These are phyloP conservation scores for Macropus fuliginosus DNA, from an alignment of 2,797 vertebrate genomes.

Conservation along the genomic window DNA sequence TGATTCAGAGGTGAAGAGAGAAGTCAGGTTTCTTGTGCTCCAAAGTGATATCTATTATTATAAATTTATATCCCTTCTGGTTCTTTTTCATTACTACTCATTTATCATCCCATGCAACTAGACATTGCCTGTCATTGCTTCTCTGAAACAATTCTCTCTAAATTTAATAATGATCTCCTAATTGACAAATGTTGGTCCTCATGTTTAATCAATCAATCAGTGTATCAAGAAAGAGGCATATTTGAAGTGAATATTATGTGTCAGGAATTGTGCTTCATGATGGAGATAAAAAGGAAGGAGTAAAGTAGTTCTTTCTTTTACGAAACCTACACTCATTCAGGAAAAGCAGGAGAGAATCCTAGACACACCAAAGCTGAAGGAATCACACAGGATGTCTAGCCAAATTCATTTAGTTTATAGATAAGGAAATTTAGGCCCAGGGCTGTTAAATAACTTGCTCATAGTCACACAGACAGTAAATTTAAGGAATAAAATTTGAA, in stretches of 20 bases:
- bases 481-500: not conserved
- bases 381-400: not conserved
- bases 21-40: not conserved
- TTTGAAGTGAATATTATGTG: not conserved
- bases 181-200: not conserved
- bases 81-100: not conserved
- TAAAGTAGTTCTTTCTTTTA: not conserved
- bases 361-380: not conserved
- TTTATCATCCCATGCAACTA: not conserved
- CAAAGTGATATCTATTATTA: not conserved
- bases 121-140: not conserved
- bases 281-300: not conserved
- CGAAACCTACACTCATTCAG: not conserved
- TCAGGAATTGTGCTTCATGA: not conserved
- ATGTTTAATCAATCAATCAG: not conserved
- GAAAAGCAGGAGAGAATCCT: not conserved
- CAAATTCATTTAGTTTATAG: not conserved
- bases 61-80: not conserved
- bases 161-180: not conserved
- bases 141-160: not conserved
- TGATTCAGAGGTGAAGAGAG: not conserved
- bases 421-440: not conserved
- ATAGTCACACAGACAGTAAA: not conserved
- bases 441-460: not conserved
- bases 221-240: not conserved